Base-by-base conservation (phyloP, 2,113 vertebrate species). In the Riparia riparia region DNA sequence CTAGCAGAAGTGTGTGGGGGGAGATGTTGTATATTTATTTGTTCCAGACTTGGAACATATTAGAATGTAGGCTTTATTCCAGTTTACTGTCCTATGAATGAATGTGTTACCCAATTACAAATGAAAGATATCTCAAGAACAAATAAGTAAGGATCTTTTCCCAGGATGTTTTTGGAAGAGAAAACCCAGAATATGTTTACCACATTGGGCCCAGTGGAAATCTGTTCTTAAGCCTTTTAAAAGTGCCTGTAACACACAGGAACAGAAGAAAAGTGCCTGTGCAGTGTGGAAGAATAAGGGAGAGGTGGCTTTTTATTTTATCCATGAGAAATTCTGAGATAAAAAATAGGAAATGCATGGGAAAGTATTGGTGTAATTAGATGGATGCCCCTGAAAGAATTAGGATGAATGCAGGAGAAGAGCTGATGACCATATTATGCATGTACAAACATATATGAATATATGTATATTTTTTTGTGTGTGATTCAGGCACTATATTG, bases 41-140 rank as follows among this genome's bases (percentile, higher is more conserved):
- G 64, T 95, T 90, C 82, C 87, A 88, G 92, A 93, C 65, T 95
- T 92, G 86, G 93, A 97, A 93, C 91, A 86, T 95, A 95, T 94
- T 96, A 95, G 72, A 96, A 97, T 84, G 66, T 91, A 93, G 90
- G 86, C 85, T 94, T 25, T 70, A 56, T 81, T 95, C 91, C 90
- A 93, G 79, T 86, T 80, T 79, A 76, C 53, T 89, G 73, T 87
- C 12, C 5, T 95, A 85, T 97, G 94, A 96, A 96, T 96, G 86
- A 94, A 93, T 53, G 66, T 74, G 44, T 79, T 94, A 86, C 41
- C 64, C 82, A 82, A 86, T 78, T 79, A 65, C 26, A 82, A 96
- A 89, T 2, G 8, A 86, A 94, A 95, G 81, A 44, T 95, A 82
- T 42, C 41, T 53, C 41, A 89, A 81, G 73, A 84, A 91, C 89